Evolutionary conservation across 1,140 invertebrate species (phyloP).

Genomic region (Charaxes varanes): DNA sequence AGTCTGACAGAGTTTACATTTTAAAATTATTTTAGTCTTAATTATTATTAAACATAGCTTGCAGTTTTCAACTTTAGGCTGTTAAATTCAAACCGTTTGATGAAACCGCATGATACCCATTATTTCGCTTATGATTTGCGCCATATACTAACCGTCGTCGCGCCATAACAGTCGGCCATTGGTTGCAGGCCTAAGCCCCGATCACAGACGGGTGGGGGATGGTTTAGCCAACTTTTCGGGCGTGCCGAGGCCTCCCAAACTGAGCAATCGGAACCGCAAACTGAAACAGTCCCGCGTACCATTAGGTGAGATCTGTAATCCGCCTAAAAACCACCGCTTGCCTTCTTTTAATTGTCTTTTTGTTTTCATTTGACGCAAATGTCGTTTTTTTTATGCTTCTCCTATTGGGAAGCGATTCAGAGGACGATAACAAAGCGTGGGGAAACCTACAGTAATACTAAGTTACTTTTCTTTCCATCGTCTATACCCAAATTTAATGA

Average conservation of each 20-base stretch:
- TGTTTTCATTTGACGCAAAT: too few relatives aligned
- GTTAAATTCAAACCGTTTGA: not conserved
- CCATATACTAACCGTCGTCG: slow-evolving; percentile 16
- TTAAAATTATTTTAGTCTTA: too few relatives aligned
- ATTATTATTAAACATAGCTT: slow-evolving; percentile 11
- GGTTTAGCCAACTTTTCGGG: slow-evolving; percentile 74
- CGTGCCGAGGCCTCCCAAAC: slow-evolving; percentile 46
- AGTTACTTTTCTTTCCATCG: too few relatives aligned
- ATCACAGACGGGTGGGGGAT: slow-evolving; percentile 56
- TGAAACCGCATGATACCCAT: not conserved
- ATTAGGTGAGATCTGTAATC: slow-evolving; percentile 74
- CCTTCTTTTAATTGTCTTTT: too few relatives aligned
- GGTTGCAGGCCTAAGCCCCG: slow-evolving; percentile 61
- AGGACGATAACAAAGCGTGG: too few relatives aligned
- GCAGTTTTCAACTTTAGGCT: slow-evolving; percentile 8
- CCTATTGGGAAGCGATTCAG: too few relatives aligned
- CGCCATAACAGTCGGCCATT: slow-evolving; percentile 41
- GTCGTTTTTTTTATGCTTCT: too few relatives aligned
- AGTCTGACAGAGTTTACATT: too few relatives aligned
- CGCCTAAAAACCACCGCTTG: too few relatives aligned
- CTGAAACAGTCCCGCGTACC: slow-evolving; percentile 59
- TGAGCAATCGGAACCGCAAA: slow-evolving; percentile 36
- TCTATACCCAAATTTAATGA: too few relatives aligned
- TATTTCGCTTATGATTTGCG: not conserved
- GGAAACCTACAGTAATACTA: too few relatives aligned